phyloP scores from a whole-genome alignment of 2,888 invertebrate species.

The Cyaniris semiargus region DNA sequence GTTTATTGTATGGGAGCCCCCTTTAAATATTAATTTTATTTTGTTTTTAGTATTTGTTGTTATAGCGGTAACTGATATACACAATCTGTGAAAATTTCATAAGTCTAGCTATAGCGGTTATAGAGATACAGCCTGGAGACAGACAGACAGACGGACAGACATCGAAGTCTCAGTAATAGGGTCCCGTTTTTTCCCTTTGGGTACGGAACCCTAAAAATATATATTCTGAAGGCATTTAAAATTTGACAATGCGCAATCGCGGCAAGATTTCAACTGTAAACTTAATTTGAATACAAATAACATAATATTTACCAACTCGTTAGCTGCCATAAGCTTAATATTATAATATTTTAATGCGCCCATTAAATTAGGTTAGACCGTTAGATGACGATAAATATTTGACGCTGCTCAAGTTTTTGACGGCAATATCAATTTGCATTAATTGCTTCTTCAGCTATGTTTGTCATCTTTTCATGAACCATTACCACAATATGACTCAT shows the following conservation, averaged over 20 bases:
- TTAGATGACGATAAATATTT: background rate
- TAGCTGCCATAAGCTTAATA: too few relatives aligned
- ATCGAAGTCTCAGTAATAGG: too few relatives aligned
- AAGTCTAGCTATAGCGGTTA: too few relatives aligned
- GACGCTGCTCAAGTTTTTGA: background rate
- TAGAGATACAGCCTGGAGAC: too few relatives aligned
- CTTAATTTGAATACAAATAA: slow-evolving; percentile 17
- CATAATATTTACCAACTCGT: background rate
- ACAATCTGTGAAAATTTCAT: too few relatives aligned
- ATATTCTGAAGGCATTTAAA: background rate
- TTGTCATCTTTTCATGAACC: background rate
- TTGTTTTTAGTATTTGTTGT: too few relatives aligned
- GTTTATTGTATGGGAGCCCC: too few relatives aligned
- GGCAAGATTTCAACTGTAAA: background rate
- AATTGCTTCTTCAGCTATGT: background rate
- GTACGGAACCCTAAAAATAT: background rate
- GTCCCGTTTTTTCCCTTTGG: too few relatives aligned
- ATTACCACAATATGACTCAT: background rate
- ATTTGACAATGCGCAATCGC: slow-evolving; percentile 19
- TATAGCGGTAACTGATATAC: too few relatives aligned
- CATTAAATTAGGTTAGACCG: background rate
- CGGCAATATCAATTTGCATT: background rate
- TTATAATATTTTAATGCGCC: slow-evolving; percentile 16
- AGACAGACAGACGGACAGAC: too few relatives aligned
- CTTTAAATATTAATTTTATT: too few relatives aligned